Evolutionary conservation across 2,113 vertebrate species (phyloP).

Genomic region (Pachycephala philippinensis): DNA sequence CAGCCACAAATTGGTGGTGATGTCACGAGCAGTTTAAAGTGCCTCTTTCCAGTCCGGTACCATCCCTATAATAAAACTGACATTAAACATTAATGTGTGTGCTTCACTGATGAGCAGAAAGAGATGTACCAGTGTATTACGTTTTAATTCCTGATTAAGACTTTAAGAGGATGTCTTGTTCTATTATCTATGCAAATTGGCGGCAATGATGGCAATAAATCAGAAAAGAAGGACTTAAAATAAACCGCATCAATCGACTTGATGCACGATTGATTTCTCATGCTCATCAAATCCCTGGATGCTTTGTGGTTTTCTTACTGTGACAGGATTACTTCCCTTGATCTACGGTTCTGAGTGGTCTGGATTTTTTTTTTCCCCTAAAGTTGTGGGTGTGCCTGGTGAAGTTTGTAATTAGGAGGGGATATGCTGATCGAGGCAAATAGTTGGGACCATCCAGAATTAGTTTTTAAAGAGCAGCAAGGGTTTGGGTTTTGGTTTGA

Average conservation of each 20-base stretch:
- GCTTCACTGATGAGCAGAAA: neutral
- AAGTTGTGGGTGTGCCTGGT: neutral
- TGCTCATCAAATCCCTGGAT: conserved; percentile 5
- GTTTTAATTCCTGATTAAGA: conserved; percentile 54
- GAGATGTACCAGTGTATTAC: neutral
- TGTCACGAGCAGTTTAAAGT: neutral
- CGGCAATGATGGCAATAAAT: conserved; percentile 42
- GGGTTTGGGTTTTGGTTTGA: neutral
- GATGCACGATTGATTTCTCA: conserved; percentile 37
- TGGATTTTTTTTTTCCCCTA: neutral
- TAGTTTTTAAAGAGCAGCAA: neutral
- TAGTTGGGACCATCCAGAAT: neutral
- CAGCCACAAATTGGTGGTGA: neutral
- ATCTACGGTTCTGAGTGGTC: neutral
- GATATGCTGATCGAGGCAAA: neutral
- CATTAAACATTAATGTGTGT: neutral
- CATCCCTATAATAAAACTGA: neutral
- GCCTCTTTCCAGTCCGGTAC: neutral
- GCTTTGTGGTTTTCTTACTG: conserved; percentile 18
- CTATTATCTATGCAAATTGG: conserved; percentile 58
- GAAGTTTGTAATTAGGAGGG: neutral
- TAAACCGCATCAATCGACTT: neutral
- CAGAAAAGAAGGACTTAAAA: conserved; percentile 55
- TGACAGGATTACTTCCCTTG: conserved; percentile 8
- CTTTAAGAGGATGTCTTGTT: conserved; percentile 49